Conservation (phyloP, 2,797 vertebrate species). For the Enteromius argenteus region DNA sequence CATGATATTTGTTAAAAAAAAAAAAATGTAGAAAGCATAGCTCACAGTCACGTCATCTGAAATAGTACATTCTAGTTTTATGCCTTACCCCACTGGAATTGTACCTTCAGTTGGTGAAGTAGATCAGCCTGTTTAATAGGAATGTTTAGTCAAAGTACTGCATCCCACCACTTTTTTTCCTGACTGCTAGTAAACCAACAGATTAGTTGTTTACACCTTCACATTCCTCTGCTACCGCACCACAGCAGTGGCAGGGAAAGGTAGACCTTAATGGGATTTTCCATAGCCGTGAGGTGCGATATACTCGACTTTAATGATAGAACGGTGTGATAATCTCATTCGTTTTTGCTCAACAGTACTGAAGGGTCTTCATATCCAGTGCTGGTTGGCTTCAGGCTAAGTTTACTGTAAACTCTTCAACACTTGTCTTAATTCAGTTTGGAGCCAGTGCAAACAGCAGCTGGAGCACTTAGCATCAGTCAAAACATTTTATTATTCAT, state of each 20-base stretch:
- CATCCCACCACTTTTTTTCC: background rate
- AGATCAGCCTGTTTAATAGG: background rate
- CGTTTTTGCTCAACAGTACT: constrained; percentile 65
- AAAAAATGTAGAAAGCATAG: constrained; percentile 38
- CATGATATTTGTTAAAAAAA: constrained; percentile 55
- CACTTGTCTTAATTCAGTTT: constrained; percentile 47
- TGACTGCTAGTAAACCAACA: constrained; percentile 10
- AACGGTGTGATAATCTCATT: constrained; percentile 71
- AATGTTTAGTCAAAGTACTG: background rate
- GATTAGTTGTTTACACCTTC: constrained; percentile 36
- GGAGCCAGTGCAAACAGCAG: constrained; percentile 32
- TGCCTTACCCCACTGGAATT: background rate
- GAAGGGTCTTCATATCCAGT: constrained; percentile 50
- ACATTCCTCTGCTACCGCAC: constrained; percentile 45
- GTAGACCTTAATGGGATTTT: constrained; percentile 70
- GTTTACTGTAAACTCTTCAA: constrained; percentile 16
- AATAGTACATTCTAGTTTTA: background rate
- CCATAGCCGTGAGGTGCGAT: constrained; percentile 66
- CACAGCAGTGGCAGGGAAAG: constrained; percentile 55
- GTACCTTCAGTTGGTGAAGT: background rate
- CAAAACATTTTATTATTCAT: constrained; percentile 28
- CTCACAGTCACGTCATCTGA: constrained; percentile 17
- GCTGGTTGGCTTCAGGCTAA: constrained; percentile 53
- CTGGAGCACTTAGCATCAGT: constrained; percentile 20
- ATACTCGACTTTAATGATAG: constrained; percentile 66